phyloP scores from a whole-genome alignment of 2,797 vertebrate genomes.

The Intellagama lesueurii region DNA sequence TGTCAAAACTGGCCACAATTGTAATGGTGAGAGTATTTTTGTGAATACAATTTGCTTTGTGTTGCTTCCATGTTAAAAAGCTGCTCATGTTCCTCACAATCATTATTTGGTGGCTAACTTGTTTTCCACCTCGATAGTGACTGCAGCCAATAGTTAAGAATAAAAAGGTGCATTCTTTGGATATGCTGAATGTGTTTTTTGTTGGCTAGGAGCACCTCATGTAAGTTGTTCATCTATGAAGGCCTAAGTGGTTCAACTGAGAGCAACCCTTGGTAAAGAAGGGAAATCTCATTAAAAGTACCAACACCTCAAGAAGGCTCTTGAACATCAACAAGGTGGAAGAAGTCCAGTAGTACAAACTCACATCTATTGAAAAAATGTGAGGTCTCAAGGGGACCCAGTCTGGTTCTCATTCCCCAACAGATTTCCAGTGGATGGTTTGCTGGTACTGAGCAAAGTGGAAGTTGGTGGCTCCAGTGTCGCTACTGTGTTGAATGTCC shows the following conservation, averaged over 20 bases:
- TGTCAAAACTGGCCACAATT: slow-evolving; percentile 8
- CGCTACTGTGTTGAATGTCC: no score
- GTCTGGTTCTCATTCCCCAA: background rate
- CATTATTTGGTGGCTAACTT: slow-evolving; percentile 53
- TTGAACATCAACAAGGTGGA: background rate
- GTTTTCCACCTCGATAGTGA: slow-evolving; percentile 46
- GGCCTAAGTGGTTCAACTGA: background rate
- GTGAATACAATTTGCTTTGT: slow-evolving; percentile 32
- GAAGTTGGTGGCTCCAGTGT: no score
- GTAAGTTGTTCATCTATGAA: background rate
- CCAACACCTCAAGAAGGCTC: background rate
- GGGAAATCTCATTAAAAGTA: background rate
- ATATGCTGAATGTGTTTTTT: no score
- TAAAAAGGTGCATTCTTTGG: slow-evolving; percentile 3
- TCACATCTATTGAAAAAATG: background rate
- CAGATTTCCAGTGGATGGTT: background rate
- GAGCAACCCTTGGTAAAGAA: background rate
- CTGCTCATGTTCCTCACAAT: slow-evolving; percentile 60
- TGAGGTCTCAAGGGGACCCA: background rate
- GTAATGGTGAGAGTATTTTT: slow-evolving; percentile 9
- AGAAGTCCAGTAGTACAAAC: background rate
- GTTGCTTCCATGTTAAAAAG: slow-evolving; percentile 54
- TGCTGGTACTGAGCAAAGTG: background rate
- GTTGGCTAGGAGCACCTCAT: background rate
- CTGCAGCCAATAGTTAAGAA: slow-evolving; percentile 53